Base-by-base conservation (phyloP, 2,797 vertebrate genomes). In the Parotocinclus haroldoi region DNA sequence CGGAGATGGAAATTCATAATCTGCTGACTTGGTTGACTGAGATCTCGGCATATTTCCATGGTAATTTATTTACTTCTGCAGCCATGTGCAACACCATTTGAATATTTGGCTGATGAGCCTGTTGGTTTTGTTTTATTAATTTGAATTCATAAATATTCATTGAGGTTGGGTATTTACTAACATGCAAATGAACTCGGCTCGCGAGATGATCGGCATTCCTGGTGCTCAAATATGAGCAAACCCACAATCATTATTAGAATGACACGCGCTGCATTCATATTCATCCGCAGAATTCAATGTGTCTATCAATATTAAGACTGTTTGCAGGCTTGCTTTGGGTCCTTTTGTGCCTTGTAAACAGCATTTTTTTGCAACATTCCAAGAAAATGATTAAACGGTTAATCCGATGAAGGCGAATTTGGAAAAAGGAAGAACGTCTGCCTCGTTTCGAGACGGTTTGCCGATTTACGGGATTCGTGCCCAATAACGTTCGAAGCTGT, bases 71-170 rank as follows among this genome's bases (percentile, higher is more conserved):
- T 66, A 10, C 68, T 40, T 58, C 60, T 16, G 9, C 18, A 16
- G 17, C 49, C 46, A 46, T 39, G 52, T 46, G 51, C 9, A 40
- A 66, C 36, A 45, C 63, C 45, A 49, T 66, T 48, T 51, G 66
- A 72, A 77, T 75, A 72, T 65, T 62, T 14, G 13, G 42, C 63
- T 57, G 56, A 68, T 38, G 40, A 55, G 67, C 13, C 42, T 66
- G 62, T 69, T 72, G 68, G 45, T 59, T 73, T 74, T 61, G 58
- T 63, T 62, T 64, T 65, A 71, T 68, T 74, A 68, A 71, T 71
- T 68, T 61, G 38, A 56, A 55, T 45, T 58, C 60, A 74, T 77
- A 62, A 55, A 74, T 77, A 74, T 74, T 71, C 65, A 77, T 53
- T n/a, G 48, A 48, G 51, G 45, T 38, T 36, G 39, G 55, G 53